Evolutionary conservation across 2,797 vertebrate species (phyloP).

Genomic region (Aulostomus chinensis): DNA sequence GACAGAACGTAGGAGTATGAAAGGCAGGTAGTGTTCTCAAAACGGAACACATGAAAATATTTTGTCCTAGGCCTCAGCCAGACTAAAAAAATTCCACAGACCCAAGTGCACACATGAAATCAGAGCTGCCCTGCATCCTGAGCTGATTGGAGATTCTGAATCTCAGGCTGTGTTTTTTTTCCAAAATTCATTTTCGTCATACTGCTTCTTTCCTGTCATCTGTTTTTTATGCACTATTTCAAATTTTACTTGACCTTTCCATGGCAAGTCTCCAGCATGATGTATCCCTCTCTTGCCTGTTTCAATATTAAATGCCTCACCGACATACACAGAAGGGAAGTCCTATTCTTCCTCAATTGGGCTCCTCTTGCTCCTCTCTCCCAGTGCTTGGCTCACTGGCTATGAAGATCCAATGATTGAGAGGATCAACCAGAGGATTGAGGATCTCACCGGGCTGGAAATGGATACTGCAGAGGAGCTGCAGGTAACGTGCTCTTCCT

Average conservation of each 20-base stretch:
- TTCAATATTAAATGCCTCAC: slow-evolving; percentile 37
- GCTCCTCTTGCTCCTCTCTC: slow-evolving; percentile 16
- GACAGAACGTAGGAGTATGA: slow-evolving; percentile 17
- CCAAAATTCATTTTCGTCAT: not conserved
- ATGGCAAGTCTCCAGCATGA: slow-evolving; percentile 37
- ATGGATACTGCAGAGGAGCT: slow-evolving; percentile 97
- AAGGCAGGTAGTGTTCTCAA: slow-evolving; percentile 8
- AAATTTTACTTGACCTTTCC: slow-evolving; percentile 3
- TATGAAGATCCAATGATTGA: slow-evolving; percentile 91
- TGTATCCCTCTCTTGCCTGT: not conserved
- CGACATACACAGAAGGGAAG: not conserved
- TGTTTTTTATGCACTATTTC: slow-evolving; percentile 1
- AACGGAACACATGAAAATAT: slow-evolving; percentile 12
- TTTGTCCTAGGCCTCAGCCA: not conserved
- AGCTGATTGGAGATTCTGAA: slow-evolving; percentile 72
- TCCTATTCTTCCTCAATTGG: not conserved
- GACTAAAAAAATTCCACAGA: not conserved
- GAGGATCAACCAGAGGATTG: slow-evolving; percentile 91
- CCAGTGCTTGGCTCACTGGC: slow-evolving; percentile 92
- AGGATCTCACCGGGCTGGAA: slow-evolving; percentile 93
- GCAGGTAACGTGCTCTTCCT: slow-evolving; percentile 78
- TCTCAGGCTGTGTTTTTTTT: slow-evolving; percentile 22
- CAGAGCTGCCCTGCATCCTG: slow-evolving; percentile 35
- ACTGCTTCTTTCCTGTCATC: not conserved
- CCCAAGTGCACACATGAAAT: not conserved